phyloP scores from a whole-genome alignment of 2,888 invertebrate genomes.

The Sepioteuthis lessoniana region DNA sequence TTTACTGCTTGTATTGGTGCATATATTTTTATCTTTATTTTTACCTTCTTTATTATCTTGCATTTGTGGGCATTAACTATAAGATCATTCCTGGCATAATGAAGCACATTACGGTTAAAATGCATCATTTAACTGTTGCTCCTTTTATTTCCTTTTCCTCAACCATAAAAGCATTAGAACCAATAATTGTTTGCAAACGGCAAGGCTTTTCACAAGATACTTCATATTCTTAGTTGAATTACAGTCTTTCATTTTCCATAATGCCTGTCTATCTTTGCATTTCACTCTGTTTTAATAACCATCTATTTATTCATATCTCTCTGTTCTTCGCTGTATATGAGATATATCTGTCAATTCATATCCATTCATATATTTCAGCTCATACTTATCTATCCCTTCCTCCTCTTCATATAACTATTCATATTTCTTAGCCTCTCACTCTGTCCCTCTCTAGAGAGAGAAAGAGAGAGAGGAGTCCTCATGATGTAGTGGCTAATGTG shows the following conservation, averaged over 20 bases:
- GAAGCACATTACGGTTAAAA: neutral
- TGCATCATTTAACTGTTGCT: neutral
- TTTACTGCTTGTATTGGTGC: neutral
- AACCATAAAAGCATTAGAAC: neutral
- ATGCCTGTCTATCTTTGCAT: too few species aligned
- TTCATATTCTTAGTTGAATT: neutral
- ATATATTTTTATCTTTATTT: too few species aligned
- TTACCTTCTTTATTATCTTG: neutral
- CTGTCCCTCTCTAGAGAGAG: too few species aligned
- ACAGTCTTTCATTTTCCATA: neutral
- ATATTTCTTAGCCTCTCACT: too few species aligned
- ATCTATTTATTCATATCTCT: too few species aligned
- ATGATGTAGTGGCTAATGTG: too few species aligned
- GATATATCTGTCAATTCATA: too few species aligned
- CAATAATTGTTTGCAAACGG: slow-evolving; percentile 14
- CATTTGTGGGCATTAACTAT: neutral
- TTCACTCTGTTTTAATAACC: too few species aligned
- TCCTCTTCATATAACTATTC: neutral
- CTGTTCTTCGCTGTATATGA: too few species aligned
- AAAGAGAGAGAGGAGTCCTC: too few species aligned
- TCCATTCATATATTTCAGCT: too few species aligned
- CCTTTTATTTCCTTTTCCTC: neutral
- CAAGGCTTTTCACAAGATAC: neutral
- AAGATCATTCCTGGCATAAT: neutral
- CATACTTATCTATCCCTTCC: too few species aligned